Evolutionary conservation across 2,797 vertebrate species (phyloP), one percentile per base, ranked within the genome.

Genomic region (Mormyrops boulengeri): DNA sequence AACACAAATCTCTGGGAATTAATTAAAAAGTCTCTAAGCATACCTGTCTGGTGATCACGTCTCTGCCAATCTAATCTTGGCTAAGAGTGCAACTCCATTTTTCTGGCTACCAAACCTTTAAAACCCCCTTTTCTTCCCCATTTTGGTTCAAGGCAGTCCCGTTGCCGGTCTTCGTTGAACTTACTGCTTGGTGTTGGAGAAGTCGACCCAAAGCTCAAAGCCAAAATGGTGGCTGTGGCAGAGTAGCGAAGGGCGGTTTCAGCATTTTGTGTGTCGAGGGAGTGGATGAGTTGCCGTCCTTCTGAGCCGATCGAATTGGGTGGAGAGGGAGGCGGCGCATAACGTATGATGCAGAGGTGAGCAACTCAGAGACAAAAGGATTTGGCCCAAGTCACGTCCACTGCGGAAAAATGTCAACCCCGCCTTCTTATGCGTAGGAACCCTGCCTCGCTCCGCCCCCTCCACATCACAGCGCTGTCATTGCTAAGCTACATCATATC

Each of bases 381-480:
- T 95, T 95, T 94, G 94, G 95, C 95, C 94, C 93, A 92, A 95
- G 94, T 96, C 94, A 93, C 89, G 89, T 89, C 91, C 93, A 95
- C 95, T 96, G 96, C 96, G 94, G 95, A 90, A 90, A 94, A 95
- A 94, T 94, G 90, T 26, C 95, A 94, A 93, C 91, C 91, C 95
- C 96, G 94, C 96, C 96, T 95, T 94, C 26, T 41, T 82, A 93
- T 96, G 95, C 95, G 95, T 93, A 95, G 92, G 80, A 95, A 96
- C 94, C 96, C 95, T 95, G 95, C 92, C 96, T 91, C 96, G 95
- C 96, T 95, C 94, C 96, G 91, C 95, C 96, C 95, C 34, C 50
- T 87, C 91, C 22, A 41, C 89, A 57, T 82, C 91, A 90, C 11
- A 90, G 17, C 69, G 6, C 12, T 44, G 49, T 88, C 77, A 14